Conservation (phyloP, 2,888 invertebrate species). For the Andrena minutula region DNA sequence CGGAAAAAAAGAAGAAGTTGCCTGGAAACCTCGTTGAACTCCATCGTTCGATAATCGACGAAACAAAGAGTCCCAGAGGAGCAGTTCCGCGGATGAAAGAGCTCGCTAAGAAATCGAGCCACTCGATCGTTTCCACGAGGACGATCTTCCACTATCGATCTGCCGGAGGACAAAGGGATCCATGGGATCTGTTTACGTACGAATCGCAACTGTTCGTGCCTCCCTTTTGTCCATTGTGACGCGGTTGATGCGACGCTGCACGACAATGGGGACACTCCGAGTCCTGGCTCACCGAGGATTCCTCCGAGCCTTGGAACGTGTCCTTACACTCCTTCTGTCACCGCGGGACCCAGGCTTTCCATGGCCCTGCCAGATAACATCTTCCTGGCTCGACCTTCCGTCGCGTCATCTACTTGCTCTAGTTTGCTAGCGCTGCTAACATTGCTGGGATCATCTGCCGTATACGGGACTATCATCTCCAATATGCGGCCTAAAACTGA, state of each 20-base stretch:
- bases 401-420: not conserved
- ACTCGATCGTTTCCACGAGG: slow-evolving; percentile 34
- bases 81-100: not conserved
- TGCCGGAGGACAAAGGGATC: slow-evolving; percentile 17
- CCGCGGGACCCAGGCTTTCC: slow-evolving; percentile 22
- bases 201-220: slow-evolving; percentile 47
- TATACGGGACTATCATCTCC: no score
- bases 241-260: slow-evolving; percentile 30
- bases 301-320: slow-evolving; percentile 30
- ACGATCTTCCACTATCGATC: slow-evolving; percentile 32
- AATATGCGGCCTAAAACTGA: no score
- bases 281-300: slow-evolving; percentile 18
- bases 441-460: not conserved
- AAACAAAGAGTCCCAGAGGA: slow-evolving; percentile 6
- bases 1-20: not conserved
- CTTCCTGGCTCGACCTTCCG: not conserved
- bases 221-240: slow-evolving; percentile 39
- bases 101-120: not conserved
- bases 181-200: slow-evolving; percentile 39
- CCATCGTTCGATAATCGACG: not conserved
- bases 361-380: slow-evolving; percentile 28
- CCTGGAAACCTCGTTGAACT: not conserved
- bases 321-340: slow-evolving; percentile 53
- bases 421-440: not conserved
- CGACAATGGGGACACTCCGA: slow-evolving; percentile 50